Percentiles rank a stretch among this genome's conserved stretches.
These are phyloP conservation scores for Metallyticus violacea DNA, from an alignment of 2,888 invertebrate genomes.

Conservation along the genomic window DNA sequence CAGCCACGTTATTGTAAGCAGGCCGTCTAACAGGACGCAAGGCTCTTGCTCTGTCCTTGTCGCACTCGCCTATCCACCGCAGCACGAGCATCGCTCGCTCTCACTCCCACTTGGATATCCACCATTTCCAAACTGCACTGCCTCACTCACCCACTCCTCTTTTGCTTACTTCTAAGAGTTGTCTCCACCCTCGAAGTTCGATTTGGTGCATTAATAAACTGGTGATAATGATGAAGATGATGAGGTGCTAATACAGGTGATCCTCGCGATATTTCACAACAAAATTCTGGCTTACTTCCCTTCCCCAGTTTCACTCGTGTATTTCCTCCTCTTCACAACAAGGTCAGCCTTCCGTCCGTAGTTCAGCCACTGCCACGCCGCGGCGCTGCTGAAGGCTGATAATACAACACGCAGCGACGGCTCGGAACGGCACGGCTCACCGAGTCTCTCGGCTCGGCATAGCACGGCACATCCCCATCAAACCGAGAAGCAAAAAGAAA, in stretches of 20 bases:
- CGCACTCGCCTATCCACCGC: conserved; percentile 25
- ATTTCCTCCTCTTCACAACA: conserved; percentile 4
- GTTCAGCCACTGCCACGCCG: background rate
- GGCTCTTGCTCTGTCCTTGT: background rate
- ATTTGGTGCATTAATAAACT: background rate
- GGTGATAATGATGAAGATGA: background rate
- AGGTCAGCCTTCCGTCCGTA: background rate
- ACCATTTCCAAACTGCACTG: conserved; percentile 1
- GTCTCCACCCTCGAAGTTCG: background rate
- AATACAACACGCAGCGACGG: conserved; percentile 8
- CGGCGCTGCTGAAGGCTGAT: conserved; percentile 8
- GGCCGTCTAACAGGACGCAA: background rate
- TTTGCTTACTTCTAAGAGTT: background rate
- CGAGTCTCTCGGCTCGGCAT: background rate
- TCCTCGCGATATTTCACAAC: background rate
- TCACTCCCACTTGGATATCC: conserved; percentile 11
- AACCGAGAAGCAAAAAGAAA: background rate
- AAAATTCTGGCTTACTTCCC: background rate
- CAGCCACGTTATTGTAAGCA: background rate
- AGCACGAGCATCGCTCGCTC: background rate
- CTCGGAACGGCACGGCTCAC: conserved; percentile 18
- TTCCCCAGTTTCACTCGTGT: background rate
- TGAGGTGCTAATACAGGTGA: background rate
- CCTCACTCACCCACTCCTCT: background rate
- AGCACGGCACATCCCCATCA: background rate